These are phyloP conservation scores for Micromussa lordhowensis DNA, from an alignment of 92 coral and sea anemone species.

Conservation along the genomic window DNA sequence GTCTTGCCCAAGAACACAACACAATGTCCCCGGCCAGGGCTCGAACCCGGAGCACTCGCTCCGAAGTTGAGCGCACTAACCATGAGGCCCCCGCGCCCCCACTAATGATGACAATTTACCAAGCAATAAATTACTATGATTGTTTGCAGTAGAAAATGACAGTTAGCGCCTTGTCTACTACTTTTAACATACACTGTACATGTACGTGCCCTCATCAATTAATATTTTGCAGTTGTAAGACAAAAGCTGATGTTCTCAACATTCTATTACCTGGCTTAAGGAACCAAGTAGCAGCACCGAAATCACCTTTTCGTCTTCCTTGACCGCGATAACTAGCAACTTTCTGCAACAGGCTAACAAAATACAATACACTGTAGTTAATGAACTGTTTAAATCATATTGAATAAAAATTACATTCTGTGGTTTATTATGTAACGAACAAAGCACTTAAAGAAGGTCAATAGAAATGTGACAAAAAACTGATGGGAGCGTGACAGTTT, in stretches of 20 bases:
- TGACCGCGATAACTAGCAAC: conserved; percentile 94
- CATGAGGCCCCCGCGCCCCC: too few relatives aligned
- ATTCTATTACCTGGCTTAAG: conserved; percentile 80
- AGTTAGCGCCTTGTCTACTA: too few relatives aligned
- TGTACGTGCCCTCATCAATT: too few relatives aligned
- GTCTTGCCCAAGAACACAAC: too few relatives aligned
- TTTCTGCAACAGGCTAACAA: conserved; percentile 82
- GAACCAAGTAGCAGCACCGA: conserved; percentile 94
- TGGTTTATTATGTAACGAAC: neutral
- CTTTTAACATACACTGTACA: too few relatives aligned
- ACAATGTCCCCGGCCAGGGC: too few relatives aligned
- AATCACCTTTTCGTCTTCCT: conserved; percentile 88
- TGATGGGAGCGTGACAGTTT: too few relatives aligned
- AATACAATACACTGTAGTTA: neutral
- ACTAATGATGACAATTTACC: neutral
- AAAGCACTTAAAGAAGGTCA: neutral
- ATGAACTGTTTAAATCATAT: neutral
- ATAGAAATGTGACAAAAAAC: too few relatives aligned
- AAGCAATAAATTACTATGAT: neutral
- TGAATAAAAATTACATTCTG: neutral
- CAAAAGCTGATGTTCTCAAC: neutral
- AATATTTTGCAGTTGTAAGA: too few relatives aligned
- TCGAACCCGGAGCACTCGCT: too few relatives aligned
- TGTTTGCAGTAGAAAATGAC: neutral
- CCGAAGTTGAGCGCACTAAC: too few relatives aligned